phyloP scores from a whole-genome alignment of 2,113 vertebrate species.

The Setophaga coronata region DNA sequence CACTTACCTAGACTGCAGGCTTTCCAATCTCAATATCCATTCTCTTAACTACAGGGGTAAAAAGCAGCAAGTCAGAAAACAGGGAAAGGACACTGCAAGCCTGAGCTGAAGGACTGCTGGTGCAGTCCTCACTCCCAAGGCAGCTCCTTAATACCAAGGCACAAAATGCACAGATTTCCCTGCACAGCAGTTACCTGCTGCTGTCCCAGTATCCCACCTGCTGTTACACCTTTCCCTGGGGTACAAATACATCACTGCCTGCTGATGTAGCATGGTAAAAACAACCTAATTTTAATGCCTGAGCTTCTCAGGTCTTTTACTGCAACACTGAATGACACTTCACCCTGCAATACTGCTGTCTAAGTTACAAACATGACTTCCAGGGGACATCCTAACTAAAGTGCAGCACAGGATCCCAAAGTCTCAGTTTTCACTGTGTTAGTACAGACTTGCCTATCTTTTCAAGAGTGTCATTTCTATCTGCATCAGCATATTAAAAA shows the following conservation, averaged over 20 bases:
- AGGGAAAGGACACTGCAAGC: background rate
- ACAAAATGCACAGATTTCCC: background rate
- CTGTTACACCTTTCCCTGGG: background rate
- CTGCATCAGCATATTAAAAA: background rate
- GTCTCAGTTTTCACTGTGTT: background rate
- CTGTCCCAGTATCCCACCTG: background rate
- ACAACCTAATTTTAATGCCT: background rate
- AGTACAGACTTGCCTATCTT: background rate
- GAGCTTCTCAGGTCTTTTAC: background rate
- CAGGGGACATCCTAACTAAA: background rate
- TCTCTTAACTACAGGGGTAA: background rate
- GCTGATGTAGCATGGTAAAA: background rate
- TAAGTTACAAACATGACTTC: background rate
- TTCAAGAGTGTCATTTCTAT: background rate
- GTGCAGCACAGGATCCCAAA: background rate
- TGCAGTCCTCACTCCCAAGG: background rate
- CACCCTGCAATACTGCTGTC: accelerated
- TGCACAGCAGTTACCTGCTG: background rate
- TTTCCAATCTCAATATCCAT: accelerated
- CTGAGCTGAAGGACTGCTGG: background rate
- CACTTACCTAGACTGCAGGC: background rate
- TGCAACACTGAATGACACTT: background rate
- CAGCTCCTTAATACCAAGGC: background rate
- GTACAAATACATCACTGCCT: background rate
- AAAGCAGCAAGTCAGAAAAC: background rate